Evolutionary conservation across 2,113 vertebrate species (phyloP), one percentile per base, ranked within the genome.

Genomic region (Seriola aureovittata): DNA sequence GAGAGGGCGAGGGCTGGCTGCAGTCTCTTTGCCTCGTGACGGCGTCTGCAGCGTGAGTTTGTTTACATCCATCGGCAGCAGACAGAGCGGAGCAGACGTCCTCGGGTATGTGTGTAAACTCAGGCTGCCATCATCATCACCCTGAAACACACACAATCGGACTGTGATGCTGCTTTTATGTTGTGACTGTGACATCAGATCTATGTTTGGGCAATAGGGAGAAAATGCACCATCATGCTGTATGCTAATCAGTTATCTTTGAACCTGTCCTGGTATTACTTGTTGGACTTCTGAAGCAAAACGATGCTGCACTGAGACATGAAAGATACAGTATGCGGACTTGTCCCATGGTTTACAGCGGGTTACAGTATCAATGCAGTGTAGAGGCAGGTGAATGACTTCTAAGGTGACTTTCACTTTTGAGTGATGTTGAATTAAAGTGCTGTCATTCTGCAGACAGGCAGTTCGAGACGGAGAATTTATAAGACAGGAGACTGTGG

Each of bases 181-280:
- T 64, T 19, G 23, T 54, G 13, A n/a, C 9, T 6, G 8, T 50
- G 25, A 69, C 52, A 32, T 54, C 42, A 50, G 68, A 70, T 42
- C 57, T 17, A 57, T 7, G 29, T 78, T 52, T 12, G 38, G 59
- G 46, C 40, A 36, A 63, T 32, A 14, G 38, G 52, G 29, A 36
- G 66, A 65, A 86, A 86, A 40, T 73, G 85, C 87, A 76, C 12
- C 40, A 73, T 92, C 89, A 90, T 79, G 72, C 82, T 85, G 36
- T 21, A 3, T 70, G 85, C 85, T 82, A 19, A 65, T 34, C 0
- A 34, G 6, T 13, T 17, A 0, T 38, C 10, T 42, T 29, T 36
- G 11, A 25, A 23, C 38, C 58, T 42, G 3, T 75, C 6, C 0
- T 1, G 1, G 55, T 3, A 1, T 13, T 0, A 25, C 19, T n/a